phyloP scores from a whole-genome alignment of 2,113 vertebrate species.

The Poecilia latipinna region DNA sequence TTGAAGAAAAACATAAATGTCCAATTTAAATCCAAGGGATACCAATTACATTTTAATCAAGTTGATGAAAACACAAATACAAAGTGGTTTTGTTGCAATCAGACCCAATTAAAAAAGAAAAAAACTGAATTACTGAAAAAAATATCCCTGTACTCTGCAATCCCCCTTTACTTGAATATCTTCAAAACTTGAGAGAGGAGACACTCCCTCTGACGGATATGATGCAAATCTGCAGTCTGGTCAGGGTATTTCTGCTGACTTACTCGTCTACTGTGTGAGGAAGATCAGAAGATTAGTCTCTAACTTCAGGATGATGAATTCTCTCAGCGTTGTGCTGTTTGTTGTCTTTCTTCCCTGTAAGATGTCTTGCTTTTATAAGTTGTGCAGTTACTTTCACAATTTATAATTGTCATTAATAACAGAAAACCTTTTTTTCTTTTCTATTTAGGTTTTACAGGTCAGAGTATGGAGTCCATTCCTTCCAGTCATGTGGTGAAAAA shows the following conservation, averaged over 20 bases:
- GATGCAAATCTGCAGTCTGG: neutral
- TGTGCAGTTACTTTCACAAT: neutral
- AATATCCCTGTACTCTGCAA: neutral
- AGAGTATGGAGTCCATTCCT: constrained; percentile 13
- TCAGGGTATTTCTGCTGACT: neutral
- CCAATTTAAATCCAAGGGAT: too few relatives aligned
- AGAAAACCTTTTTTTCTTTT: neutral
- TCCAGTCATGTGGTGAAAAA: constrained; percentile 39
- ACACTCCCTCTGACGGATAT: neutral
- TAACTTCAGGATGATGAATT: constrained; percentile 8
- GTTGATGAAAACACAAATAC: too few relatives aligned
- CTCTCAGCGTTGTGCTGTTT: constrained; percentile 9
- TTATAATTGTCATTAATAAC: neutral
- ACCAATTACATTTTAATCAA: too few relatives aligned
- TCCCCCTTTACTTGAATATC: neutral
- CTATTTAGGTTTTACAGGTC: neutral
- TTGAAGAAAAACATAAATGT: too few relatives aligned
- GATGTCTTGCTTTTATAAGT: constrained; percentile 1
- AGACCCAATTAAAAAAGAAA: too few relatives aligned
- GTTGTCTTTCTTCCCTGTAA: constrained; percentile 17
- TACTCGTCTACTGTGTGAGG: neutral
- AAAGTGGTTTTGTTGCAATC: too few relatives aligned
- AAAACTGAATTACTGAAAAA: too few relatives aligned
- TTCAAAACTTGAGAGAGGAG: neutral
- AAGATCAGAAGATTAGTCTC: neutral